Base-by-base conservation (phyloP, 1,140 invertebrate species). In the Stegodyphus mimosarum region DNA sequence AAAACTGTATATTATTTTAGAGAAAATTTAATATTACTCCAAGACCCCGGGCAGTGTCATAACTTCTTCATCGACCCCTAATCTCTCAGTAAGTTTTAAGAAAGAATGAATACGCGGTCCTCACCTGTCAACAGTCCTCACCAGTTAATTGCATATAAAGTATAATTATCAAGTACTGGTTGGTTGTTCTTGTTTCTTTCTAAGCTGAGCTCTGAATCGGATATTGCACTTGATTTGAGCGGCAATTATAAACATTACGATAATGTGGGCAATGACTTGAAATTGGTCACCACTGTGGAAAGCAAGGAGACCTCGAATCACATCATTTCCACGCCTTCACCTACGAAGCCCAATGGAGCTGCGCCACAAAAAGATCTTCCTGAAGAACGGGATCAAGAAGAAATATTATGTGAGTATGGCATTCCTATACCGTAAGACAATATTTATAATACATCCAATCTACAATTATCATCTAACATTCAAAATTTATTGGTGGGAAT, bases 171-270 rank as follows among this genome's bases (percentile, higher is more conserved):
- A 33, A 33, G 33, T 33, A 33, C 33, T 33, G 33, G 33, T 33
- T 33, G 33, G 33, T 15, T 60, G 67, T 63, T 51, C n/a, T 85
- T 78, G 33, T 66, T 67, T 84, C 75, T 48, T 89, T 89, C 63
- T 13, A 89, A 93, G 93, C 92, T 94, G 17, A 92, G 92, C 77
- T 94, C 93, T 0, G 93, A 94, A 63, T 93, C 93, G 0, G 94
- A 94, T 88, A 92, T 94, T 75, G 91, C 92, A 60, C 89, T 94
- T 49, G 93, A 93, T 89, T 88, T 89, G 6, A 91, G 91, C 63
- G 94, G 93, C 17, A 94, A 93, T 88, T 94, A 94, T 89, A 93
- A 93, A 86, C 91, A 93, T 52, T 94, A 94, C 89, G 93, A 94
- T 87, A 93, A 93, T 18, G 91, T 94, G 53, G 93, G 94, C 87